These are phyloP conservation scores for Tolmerus cingulatus DNA, from an alignment of 2,888 invertebrate species.

Conservation along the genomic window DNA sequence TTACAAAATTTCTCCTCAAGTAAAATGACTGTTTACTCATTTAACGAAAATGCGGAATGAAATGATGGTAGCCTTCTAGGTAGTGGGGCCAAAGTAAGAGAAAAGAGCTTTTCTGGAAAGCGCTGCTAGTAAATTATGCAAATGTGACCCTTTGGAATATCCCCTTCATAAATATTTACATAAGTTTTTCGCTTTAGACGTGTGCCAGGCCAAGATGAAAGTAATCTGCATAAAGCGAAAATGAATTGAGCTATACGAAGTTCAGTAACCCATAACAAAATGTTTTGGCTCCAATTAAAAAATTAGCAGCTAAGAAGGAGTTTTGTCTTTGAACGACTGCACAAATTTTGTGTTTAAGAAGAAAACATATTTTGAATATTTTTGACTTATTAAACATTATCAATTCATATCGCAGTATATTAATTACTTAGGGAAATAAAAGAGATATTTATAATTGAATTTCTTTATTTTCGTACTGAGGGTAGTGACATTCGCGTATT, in stretches of 20 bases:
- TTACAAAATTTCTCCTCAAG: not conserved
- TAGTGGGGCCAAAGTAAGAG: not conserved
- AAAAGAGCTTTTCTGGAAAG: slow-evolving; percentile 17
- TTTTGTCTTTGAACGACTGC: not conserved
- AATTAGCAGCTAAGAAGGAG: not conserved
- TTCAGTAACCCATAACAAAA: not conserved
- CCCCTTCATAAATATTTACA: slow-evolving; percentile 39
- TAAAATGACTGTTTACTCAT: slow-evolving; percentile 8
- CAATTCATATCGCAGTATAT: not conserved
- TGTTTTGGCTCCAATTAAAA: not conserved
- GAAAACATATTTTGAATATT: not conserved
- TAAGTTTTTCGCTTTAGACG: slow-evolving; percentile 1
- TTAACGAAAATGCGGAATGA: slow-evolving; percentile 17
- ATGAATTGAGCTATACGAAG: not conserved
- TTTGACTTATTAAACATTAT: not conserved
- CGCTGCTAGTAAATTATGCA: slow-evolving; percentile 14
- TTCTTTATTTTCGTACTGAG: not conserved
- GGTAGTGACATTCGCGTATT: not conserved
- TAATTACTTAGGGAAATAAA: not conserved
- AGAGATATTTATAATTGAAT: not conserved
- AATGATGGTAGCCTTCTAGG: not conserved
- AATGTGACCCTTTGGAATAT: slow-evolving; percentile 34
- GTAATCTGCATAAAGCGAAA: slow-evolving; percentile 17
- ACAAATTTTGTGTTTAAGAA: not conserved
- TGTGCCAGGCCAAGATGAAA: slow-evolving; percentile 26